Base-by-base conservation (phyloP, 1,140 invertebrate genomes). In the Drosophila leontia region DNA sequence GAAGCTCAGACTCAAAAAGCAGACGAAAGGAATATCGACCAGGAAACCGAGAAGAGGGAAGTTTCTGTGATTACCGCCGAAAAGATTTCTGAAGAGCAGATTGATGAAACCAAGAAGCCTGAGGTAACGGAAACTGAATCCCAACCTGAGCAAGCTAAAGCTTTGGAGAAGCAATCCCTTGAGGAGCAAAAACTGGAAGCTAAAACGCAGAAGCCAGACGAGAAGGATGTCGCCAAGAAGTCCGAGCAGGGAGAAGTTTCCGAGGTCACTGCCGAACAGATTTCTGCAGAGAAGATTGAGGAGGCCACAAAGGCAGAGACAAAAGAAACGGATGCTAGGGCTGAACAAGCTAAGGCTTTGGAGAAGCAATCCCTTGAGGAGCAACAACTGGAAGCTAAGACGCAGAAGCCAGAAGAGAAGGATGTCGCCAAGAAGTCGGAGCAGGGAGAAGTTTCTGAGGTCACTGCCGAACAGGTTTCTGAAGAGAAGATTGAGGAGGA, bases 241-340 rank as follows among this genome's bases (percentile, higher is more conserved):
- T 11, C 35, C 3, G 56, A 81, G 48, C 74, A 80, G 50, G 50
- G 47, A 47, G 80, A 92, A 78, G 62, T 72, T 34, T 67, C 60
- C 23, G 61, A 76, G 11, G 65, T 71, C 13, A 12, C 17, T 12
- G 51, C 51, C 3, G 78, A 72, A 9, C 78, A 81, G 29, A 26
- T 51, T 29, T 42, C 57, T 1, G 58, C 68, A 39, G 57, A 61
- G 34, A 70, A 69, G 11, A n/a, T 44, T n/a, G 65, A 53, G 0
- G 55, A 77, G 29, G 5, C 35, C 3, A 35, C 41, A 12, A 59
- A 55, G n/a, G 4, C 47, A 11, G 74, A 64, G 2, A 12, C 34
- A 3, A 65, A 48, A 2, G 70, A 77, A 6, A 1, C 35, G 0
- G 44, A 60, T 17, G 32, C 48, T 29, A 71, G 91, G 50, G 60